Evolutionary conservation across 2,113 vertebrate species (phyloP).

Genomic region (Centropus bengalensis): DNA sequence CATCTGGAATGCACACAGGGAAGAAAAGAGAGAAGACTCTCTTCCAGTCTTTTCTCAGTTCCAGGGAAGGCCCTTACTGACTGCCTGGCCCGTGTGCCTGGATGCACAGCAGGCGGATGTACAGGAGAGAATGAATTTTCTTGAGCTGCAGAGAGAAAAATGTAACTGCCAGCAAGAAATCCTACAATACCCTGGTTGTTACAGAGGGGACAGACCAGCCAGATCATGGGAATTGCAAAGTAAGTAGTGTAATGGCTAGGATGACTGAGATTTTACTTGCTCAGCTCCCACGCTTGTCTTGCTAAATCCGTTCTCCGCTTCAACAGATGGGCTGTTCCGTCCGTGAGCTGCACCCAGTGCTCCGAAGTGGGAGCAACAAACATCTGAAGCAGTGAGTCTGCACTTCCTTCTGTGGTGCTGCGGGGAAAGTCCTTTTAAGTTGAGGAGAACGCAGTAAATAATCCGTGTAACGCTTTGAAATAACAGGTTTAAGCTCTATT

Average conservation of each 20-base stretch:
- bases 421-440: neutral
- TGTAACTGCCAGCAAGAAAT: slow-evolving; percentile 39
- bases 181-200: neutral
- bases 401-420: neutral
- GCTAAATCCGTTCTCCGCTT: slow-evolving; percentile 41
- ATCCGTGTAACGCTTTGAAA: neutral
- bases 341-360: neutral
- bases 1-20: neutral
- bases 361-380: neutral
- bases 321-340: slow-evolving; percentile 46
- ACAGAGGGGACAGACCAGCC: neutral
- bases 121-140: neutral
- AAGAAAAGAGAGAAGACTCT: no score
- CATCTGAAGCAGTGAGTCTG: neutral
- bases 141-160: neutral
- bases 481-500: neutral
- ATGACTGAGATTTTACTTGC: slow-evolving; percentile 52
- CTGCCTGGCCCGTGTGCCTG: neutral
- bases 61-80: neutral
- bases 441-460: neutral
- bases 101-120: neutral
- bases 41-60: no score
- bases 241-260: slow-evolving; percentile 43
- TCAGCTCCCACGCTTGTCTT: slow-evolving; percentile 41
- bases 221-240: slow-evolving; percentile 32